Percentiles rank a stretch among this genome's conserved stretches.
Evolutionary conservation across 2,888 invertebrate species (phyloP).

Genomic region (Yponomeuta sedellus): DNA sequence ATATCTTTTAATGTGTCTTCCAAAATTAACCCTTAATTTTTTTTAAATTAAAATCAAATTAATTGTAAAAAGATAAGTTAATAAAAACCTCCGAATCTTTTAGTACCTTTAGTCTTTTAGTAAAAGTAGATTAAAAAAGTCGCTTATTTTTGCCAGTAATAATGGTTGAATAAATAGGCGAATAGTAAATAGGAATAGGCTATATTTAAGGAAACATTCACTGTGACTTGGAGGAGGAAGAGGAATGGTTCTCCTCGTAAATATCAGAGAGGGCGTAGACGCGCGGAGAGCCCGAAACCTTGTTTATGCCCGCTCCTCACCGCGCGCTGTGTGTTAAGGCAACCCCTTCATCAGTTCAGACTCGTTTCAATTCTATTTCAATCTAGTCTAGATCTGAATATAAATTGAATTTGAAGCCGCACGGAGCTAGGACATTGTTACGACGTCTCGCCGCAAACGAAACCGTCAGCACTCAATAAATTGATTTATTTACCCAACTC

Average conservation of each 20-base stretch:
- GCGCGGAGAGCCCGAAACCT: background rate
- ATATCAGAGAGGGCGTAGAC: background rate
- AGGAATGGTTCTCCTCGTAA: background rate
- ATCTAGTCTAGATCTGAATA: constrained; percentile 46
- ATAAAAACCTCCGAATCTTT: no score
- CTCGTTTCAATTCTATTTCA: constrained; percentile 57
- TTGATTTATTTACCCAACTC: constrained; percentile 49
- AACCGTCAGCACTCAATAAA: constrained; percentile 37
- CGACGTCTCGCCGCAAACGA: background rate
- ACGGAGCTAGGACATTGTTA: constrained; percentile 24
- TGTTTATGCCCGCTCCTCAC: background rate
- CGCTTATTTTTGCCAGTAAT: background rate
- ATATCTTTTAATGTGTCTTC: no score
- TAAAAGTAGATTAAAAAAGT: background rate
- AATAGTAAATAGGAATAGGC: background rate
- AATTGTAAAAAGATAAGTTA: no score
- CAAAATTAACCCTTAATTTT: no score
- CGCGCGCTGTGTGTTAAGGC: background rate
- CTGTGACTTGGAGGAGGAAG: background rate
- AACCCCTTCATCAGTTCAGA: constrained; percentile 39
- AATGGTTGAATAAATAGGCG: background rate
- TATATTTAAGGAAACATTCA: background rate
- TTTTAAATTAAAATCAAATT: no score
- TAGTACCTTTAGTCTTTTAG: no score
- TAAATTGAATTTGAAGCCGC: constrained; percentile 58